Evolutionary conservation across 2,797 vertebrate species (phyloP).

Genomic region (Rhinichthys osculus): DNA sequence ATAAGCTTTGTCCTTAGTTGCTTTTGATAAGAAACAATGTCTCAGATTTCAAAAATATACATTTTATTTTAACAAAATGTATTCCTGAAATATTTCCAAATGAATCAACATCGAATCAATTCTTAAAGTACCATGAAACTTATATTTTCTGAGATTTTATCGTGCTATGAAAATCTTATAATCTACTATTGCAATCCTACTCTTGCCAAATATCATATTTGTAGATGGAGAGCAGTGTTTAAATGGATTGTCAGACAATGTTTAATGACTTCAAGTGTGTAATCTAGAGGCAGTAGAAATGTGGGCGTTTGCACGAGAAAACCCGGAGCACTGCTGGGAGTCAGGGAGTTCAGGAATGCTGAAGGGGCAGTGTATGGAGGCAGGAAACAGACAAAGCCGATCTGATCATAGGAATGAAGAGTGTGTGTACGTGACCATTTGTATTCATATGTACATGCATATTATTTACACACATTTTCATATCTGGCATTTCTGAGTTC

Average conservation of each 20-base stretch:
- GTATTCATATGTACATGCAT: slow-evolving; percentile 12
- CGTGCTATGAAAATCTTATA: background rate
- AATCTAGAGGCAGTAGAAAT: slow-evolving; percentile 19
- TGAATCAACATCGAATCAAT: background rate
- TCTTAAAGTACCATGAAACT: background rate
- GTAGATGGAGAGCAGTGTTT: background rate
- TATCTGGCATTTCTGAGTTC: background rate
- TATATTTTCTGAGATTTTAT: background rate
- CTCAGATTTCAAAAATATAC: background rate
- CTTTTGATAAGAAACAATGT: background rate
- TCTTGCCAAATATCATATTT: background rate
- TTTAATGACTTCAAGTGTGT: slow-evolving; percentile 18
- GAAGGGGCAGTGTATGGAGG: slow-evolving; percentile 36
- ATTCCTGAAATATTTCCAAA: background rate
- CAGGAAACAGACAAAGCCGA: slow-evolving; percentile 52
- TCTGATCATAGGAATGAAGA: slow-evolving; percentile 53
- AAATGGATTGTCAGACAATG: background rate
- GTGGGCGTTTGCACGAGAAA: slow-evolving; percentile 39
- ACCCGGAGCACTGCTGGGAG: slow-evolving; percentile 42
- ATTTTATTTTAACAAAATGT: background rate
- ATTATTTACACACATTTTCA: background rate
- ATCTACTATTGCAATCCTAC: background rate
- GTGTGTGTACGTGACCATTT: slow-evolving; percentile 40
- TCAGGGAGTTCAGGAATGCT: slow-evolving; percentile 46
- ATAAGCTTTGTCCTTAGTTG: background rate